Percentiles rank a stretch among this genome's conserved stretches.
These are phyloP conservation scores for Charaxes varanes DNA, from an alignment of 1,140 invertebrate genomes.

Conservation along the genomic window DNA sequence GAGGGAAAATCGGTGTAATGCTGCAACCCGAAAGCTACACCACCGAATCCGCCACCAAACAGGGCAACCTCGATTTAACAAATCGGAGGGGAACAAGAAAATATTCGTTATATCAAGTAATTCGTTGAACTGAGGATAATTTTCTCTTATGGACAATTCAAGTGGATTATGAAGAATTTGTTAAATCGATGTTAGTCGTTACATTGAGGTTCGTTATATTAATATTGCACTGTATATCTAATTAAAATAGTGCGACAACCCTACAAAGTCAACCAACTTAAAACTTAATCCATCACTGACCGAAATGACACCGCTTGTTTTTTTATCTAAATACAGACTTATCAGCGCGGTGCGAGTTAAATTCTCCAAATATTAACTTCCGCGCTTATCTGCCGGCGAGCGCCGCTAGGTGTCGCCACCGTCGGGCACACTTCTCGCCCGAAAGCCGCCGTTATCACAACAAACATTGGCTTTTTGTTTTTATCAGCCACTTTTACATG, in stretches of 20 bases:
- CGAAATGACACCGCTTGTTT: conserved; percentile 19
- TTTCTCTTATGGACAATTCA: too few species aligned
- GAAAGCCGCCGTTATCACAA: conserved; percentile 31
- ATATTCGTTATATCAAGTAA: too few species aligned
- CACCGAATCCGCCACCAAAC: too few species aligned
- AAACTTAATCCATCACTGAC: conserved; percentile 19
- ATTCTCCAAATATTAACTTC: conserved; percentile 61
- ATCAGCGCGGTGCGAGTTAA: conserved; percentile 33
- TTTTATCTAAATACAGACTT: conserved; percentile 41
- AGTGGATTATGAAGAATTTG: too few species aligned
- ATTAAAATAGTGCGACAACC: conserved; percentile 10
- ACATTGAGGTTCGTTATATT: too few species aligned
- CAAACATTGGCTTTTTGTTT: conserved; percentile 20
- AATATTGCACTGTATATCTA: too few species aligned
- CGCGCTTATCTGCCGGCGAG: conserved; percentile 9
- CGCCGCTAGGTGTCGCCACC: conserved; percentile 20
- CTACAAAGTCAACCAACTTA: not conserved
- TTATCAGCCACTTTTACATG: conserved; percentile 7
- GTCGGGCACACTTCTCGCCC: conserved; percentile 27
- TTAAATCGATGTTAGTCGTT: too few species aligned
- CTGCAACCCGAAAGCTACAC: too few species aligned
- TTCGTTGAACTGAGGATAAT: too few species aligned
- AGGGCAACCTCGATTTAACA: too few species aligned
- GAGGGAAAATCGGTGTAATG: too few species aligned
- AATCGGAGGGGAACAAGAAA: too few species aligned